Percentiles rank a stretch among this genome's conserved stretches.
Conservation (phyloP, 1,140 invertebrate species). For the Lineus longissimus region DNA sequence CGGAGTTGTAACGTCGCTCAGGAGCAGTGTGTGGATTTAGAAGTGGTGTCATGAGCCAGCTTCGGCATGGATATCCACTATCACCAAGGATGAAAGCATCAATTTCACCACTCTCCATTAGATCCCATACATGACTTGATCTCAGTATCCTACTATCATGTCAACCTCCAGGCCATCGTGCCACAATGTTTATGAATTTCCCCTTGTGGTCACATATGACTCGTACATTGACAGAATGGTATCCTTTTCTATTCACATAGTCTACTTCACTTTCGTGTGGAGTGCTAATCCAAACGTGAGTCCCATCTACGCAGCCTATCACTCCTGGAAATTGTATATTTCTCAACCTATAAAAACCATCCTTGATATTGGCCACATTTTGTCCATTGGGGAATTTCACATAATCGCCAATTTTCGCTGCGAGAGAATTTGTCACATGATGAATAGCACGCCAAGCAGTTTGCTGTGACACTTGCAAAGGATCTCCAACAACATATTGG, state of each 20-base stretch:
- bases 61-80: slow-evolving; percentile 15
- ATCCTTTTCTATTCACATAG: not conserved
- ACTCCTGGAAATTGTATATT: not conserved
- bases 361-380: too few species aligned
- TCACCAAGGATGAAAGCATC: slow-evolving; percentile 17
- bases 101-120: not conserved
- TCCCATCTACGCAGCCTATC: not conserved
- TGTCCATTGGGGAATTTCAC: too few species aligned
- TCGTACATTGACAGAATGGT: not conserved
- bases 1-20: slow-evolving; percentile 14
- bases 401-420: too few species aligned
- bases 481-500: not conserved
- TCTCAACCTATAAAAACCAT: too few species aligned
- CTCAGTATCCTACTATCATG: too few species aligned
- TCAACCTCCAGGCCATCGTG: too few species aligned
- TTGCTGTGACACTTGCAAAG: too few species aligned
- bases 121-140: too few species aligned
- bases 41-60: slow-evolving; percentile 19
- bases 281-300: not conserved
- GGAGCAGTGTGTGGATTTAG: not conserved
- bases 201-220: slow-evolving; percentile 5
- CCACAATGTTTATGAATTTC: not conserved
- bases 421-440: too few species aligned
- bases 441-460: too few species aligned
- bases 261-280: slow-evolving; percentile 3